Percentiles rank a stretch among this genome's conserved stretches.
Evolutionary conservation across 2,888 invertebrate genomes (phyloP).

Genomic region (Micoletzkya japonica): DNA sequence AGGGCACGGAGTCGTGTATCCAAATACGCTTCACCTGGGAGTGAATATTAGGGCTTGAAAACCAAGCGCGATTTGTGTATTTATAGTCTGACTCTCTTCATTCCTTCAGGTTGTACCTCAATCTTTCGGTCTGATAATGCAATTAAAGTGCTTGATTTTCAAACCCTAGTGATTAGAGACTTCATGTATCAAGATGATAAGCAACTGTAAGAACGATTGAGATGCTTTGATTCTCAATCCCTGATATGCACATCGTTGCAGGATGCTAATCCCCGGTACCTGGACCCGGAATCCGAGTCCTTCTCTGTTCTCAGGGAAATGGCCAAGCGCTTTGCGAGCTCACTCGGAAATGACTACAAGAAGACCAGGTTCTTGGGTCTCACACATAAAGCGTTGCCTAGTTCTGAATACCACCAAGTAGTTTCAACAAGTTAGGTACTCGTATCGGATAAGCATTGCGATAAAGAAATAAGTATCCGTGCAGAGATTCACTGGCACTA

Average conservation of each 20-base stretch:
- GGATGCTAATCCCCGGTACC: constrained; percentile 30
- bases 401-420: constrained; percentile 11
- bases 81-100: too few species aligned
- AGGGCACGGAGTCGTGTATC: too few species aligned
- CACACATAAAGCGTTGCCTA: constrained; percentile 72
- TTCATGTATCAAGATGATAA: neutral
- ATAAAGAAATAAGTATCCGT: neutral
- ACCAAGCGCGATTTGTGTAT: too few species aligned
- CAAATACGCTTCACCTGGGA: too few species aligned
- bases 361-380: constrained; percentile 81
- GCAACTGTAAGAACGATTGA: neutral
- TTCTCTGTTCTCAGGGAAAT: constrained; percentile 74
- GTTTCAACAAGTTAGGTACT: too few species aligned
- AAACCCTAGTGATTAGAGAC: neutral
- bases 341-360: constrained; percentile 40
- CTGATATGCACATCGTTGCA: constrained; percentile 5
- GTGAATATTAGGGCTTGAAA: too few species aligned
- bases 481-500: constrained; percentile 53
- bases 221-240: neutral
- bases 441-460: too few species aligned
- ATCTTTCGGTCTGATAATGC: too few species aligned
- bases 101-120: too few species aligned
- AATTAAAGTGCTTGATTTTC: neutral
- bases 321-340: constrained; percentile 89
- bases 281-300: constrained; percentile 55